These are phyloP conservation scores for Tinamus major DNA, from an alignment of 2,797 vertebrate species.

Conservation along the genomic window DNA sequence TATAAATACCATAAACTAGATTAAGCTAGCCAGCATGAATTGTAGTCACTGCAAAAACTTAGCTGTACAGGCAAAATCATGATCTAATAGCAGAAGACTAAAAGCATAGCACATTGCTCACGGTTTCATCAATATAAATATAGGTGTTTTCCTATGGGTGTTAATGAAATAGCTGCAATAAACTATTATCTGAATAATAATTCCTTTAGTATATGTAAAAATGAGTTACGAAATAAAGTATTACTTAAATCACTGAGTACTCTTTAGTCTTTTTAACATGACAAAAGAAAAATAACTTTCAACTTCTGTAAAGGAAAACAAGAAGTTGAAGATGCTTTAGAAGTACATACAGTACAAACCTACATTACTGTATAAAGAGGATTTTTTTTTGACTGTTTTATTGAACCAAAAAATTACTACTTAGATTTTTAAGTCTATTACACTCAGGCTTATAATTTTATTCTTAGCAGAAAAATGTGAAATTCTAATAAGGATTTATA, in stretches of 20 bases:
- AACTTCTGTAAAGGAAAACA: background rate
- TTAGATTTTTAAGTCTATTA: constrained; percentile 40
- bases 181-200: background rate
- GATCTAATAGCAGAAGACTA: background rate
- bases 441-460: constrained; percentile 5
- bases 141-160: background rate
- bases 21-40: background rate
- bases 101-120: background rate
- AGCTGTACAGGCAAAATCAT: background rate
- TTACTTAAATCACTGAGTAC: background rate
- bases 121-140: background rate
- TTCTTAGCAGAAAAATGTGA: constrained; percentile 37
- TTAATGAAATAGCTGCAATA: background rate
- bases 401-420: constrained; percentile 20
- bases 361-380: background rate
- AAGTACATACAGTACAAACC: background rate
- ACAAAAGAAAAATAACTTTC: background rate
- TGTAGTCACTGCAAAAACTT: background rate
- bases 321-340: background rate
- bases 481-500: constrained; percentile 28
- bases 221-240: background rate
- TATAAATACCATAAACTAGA: constrained; percentile 14
- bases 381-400: background rate
- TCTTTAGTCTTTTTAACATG: constrained; percentile 15
- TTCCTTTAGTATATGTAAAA: constrained; percentile 1